A percentile compares a stretch with the other conserved stretches of the same genome.
phyloP scores from a whole-genome alignment of 2,113 vertebrate genomes.

The Triplophysa tibetana region DNA sequence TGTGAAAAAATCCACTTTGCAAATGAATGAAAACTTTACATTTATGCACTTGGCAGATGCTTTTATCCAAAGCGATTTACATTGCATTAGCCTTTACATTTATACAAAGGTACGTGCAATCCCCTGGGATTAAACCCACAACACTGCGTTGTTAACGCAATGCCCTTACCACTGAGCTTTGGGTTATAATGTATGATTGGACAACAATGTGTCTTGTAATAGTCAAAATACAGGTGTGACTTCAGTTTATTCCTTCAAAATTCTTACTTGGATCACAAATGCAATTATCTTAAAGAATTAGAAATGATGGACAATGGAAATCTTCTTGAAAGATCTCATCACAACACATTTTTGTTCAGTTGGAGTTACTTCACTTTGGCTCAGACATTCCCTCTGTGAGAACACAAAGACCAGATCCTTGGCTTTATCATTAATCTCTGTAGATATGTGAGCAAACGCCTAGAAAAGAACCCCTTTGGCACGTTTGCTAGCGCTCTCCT shows the following conservation, averaged over 20 bases:
- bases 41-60: too few species aligned
- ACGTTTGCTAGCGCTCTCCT: constrained; percentile 19
- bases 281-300: neutral
- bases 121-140: too few species aligned
- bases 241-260: neutral
- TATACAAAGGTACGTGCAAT: too few species aligned
- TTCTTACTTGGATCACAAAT: neutral
- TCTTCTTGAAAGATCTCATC: constrained; percentile 12
- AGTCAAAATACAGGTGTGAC: neutral
- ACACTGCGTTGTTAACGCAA: too few species aligned
- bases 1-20: too few species aligned
- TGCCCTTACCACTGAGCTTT: too few species aligned
- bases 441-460: constrained; percentile 36
- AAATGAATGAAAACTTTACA: too few species aligned
- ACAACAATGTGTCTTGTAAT: neutral
- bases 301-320: constrained; percentile 25
- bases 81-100: too few species aligned
- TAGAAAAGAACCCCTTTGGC: constrained; percentile 25
- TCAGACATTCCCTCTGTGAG: constrained; percentile 19
- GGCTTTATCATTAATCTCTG: constrained; percentile 46
- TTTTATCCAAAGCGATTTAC: too few species aligned
- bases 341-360: neutral
- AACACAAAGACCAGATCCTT: constrained; percentile 6
- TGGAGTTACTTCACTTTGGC: constrained; percentile 3
- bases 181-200: too few species aligned